Percentiles rank a stretch among this genome's conserved stretches.
These are phyloP conservation scores for Microcebus murinus DNA, from an alignment of 2,113 vertebrate species.

Conservation along the genomic window DNA sequence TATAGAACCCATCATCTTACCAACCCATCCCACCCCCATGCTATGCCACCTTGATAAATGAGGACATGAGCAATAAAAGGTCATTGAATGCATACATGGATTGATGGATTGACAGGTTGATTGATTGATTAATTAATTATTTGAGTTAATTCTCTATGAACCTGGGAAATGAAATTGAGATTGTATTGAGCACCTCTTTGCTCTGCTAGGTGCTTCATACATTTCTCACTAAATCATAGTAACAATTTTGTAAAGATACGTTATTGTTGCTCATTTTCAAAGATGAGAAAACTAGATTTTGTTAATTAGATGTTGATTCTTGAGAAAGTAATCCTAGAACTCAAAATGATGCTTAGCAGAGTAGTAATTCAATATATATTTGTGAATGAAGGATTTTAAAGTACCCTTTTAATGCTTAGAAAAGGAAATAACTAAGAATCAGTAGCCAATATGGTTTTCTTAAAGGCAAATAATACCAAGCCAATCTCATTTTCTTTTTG, in stretches of 20 bases:
- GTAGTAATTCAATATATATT: background rate
- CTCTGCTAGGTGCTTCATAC: background rate
- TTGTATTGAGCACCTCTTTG: background rate
- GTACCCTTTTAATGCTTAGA: background rate
- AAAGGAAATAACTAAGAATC: background rate
- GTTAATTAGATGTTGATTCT: background rate
- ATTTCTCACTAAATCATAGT: background rate
- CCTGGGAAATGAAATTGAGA: background rate
- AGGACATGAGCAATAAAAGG: background rate
- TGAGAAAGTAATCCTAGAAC: background rate
- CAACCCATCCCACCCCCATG: background rate
- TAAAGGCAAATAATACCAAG: background rate
- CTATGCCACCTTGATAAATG: background rate
- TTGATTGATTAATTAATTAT: background rate
- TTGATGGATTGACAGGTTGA: background rate
- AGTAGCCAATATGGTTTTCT: background rate
- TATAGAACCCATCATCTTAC: background rate
- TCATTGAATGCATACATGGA: background rate
- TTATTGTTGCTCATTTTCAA: background rate
- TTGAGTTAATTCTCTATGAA: background rate
- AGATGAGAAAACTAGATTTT: background rate
- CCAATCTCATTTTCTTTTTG: background rate
- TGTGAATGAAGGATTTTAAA: background rate
- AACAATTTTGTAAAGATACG: background rate
- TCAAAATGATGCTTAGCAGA: background rate